Conservation (phyloP, 2,888 invertebrate species). For the Limenitis camilla region DNA sequence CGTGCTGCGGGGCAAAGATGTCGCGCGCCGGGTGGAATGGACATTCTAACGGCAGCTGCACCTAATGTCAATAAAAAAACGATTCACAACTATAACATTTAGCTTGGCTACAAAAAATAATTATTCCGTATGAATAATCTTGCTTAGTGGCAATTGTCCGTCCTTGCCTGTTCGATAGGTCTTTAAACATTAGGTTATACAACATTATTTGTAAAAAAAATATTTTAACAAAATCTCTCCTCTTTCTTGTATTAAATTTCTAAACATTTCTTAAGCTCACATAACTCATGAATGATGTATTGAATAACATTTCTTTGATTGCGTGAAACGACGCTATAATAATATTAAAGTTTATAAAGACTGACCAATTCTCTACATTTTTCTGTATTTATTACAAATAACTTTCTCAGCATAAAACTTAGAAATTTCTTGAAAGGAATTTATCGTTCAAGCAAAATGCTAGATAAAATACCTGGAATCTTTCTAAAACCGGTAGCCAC, state of each 20-base stretch:
- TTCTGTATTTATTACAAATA: background rate
- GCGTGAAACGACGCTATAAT: constrained; percentile 8
- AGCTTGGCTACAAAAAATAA: too few relatives aligned
- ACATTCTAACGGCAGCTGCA: constrained; percentile 89
- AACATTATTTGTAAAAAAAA: too few relatives aligned
- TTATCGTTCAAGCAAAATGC: too few relatives aligned
- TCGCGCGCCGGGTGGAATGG: constrained; percentile 92
- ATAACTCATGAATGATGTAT: background rate
- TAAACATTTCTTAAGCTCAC: too few relatives aligned
- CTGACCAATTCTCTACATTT: background rate
- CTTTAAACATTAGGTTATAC: too few relatives aligned
- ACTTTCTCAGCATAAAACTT: background rate
- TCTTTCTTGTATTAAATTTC: too few relatives aligned
- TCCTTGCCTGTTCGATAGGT: too few relatives aligned
- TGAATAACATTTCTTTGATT: constrained; percentile 7
- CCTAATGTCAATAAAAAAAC: constrained; percentile 63
- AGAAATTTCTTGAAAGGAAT: too few relatives aligned
- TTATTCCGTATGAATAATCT: background rate
- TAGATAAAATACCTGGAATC: constrained; percentile 77
- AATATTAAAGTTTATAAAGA: background rate
- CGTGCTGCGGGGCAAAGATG: constrained; percentile 90
- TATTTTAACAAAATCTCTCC: too few relatives aligned
- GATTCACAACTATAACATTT: too few relatives aligned
- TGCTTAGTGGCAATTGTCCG: background rate
- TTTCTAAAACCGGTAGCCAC: constrained; percentile 92